phyloP scores from a whole-genome alignment of 30 jellyfish, hydroid and myxozoan genomes.

The Cassiopea xamachana region DNA sequence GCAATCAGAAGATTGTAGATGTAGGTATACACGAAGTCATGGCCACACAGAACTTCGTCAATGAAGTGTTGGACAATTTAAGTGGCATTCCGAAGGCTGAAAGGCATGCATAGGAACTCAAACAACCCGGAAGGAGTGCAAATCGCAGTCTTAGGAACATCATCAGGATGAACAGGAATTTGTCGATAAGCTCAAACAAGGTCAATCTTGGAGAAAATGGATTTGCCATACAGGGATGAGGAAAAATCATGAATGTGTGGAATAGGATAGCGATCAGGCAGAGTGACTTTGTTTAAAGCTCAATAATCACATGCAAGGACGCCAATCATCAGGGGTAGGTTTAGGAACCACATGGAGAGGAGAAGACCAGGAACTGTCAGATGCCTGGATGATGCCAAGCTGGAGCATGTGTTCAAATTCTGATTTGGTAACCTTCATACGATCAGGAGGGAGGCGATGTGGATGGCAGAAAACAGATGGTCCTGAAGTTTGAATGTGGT shows the following conservation, averaged over 20 bases:
- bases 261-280: conserved; percentile 41
- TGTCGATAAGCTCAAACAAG: conserved; percentile 20
- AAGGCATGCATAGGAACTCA: conserved; percentile 27
- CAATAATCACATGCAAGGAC: conserved; percentile 68
- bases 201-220: conserved; percentile 17
- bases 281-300: conserved; percentile 42
- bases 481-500: too few species aligned
- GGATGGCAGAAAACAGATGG: neutral
- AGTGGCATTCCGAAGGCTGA: conserved; percentile 44
- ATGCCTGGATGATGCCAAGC: conserved; percentile 1
- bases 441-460: neutral
- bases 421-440: neutral
- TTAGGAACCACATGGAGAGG: conserved; percentile 2
- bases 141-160: conserved; percentile 9
- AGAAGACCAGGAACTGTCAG: conserved; percentile 12
- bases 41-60: conserved; percentile 27
- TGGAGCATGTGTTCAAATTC: conserved; percentile 1
- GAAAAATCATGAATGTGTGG: conserved; percentile 39
- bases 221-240: neutral
- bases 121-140: neutral
- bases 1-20: conserved; percentile 39
- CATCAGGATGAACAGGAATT: conserved; percentile 16
- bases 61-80: conserved; percentile 20
- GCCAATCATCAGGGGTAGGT: conserved; percentile 36
- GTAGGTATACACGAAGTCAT: conserved; percentile 21